Percentiles rank a stretch among this genome's conserved stretches.
These are phyloP conservation scores for Bombus consobrinus DNA, from an alignment of 1,140 invertebrate species.

Conservation along the genomic window DNA sequence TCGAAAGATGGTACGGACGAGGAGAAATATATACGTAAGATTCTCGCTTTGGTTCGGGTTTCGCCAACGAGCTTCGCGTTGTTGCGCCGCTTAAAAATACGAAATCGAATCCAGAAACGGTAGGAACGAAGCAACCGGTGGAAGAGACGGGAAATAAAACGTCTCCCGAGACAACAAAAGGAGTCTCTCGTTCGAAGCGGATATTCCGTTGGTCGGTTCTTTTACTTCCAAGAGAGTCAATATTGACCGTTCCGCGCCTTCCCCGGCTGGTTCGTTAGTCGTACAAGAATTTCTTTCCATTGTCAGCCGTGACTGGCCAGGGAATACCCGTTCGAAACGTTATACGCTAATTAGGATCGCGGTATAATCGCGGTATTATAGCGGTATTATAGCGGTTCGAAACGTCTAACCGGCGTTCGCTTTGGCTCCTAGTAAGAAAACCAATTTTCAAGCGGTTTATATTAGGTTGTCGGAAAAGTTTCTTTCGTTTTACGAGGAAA, in stretches of 20 bases:
- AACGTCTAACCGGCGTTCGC: not conserved
- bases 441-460: too few species aligned
- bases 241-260: slow-evolving; percentile 70
- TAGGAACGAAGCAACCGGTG: slow-evolving; percentile 46
- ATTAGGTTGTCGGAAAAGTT: accelerated
- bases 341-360: slow-evolving; percentile 37
- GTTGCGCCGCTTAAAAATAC: not conserved
- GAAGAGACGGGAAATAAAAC: slow-evolving; percentile 47
- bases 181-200: slow-evolving; percentile 68
- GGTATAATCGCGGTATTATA: not conserved
- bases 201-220: slow-evolving; percentile 54
- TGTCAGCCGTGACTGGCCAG: too few species aligned
- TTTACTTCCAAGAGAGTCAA: slow-evolving; percentile 66
- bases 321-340: slow-evolving; percentile 12
- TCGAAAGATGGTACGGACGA: not conserved
- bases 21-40: not conserved
- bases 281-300: slow-evolving; percentile 14
- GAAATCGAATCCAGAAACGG: not conserved
- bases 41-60: not conserved
- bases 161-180: slow-evolving; percentile 62
- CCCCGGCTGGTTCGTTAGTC: slow-evolving; percentile 20
- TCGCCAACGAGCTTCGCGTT: not conserved
- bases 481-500: too few species aligned
- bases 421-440: accelerated
- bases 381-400: too few species aligned